phyloP scores from a whole-genome alignment of 2,888 invertebrate genomes.

The Hydroisotoma schaefferi region DNA sequence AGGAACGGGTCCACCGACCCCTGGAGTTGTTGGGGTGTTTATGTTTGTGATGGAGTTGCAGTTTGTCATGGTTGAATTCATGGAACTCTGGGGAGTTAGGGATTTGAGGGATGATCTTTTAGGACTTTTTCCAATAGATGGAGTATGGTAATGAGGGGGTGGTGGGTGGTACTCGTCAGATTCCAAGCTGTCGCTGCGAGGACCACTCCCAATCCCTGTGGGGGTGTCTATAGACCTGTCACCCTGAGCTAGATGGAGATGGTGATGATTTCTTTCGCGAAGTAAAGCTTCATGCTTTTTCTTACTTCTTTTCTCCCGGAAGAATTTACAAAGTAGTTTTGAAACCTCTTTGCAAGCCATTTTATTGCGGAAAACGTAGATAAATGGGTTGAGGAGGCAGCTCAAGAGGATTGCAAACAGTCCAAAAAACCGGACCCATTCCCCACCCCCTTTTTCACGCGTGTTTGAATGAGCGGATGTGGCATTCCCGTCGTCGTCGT shows the following conservation, averaged over 20 bases:
- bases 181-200: slow-evolving; percentile 1
- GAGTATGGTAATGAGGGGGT: slow-evolving; percentile 27
- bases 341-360: slow-evolving; percentile 52
- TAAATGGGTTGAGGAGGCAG: slow-evolving; percentile 56
- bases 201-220: slow-evolving; percentile 18
- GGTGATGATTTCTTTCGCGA: slow-evolving; percentile 1
- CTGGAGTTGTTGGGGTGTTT: slow-evolving; percentile 33
- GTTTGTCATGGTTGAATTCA: slow-evolving; percentile 46
- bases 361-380: slow-evolving; percentile 57
- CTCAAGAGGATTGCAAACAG: slow-evolving; percentile 53
- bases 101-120: slow-evolving; percentile 48
- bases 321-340: slow-evolving; percentile 46
- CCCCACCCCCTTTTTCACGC: not conserved
- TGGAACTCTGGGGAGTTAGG: slow-evolving; percentile 48
- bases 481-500: too few relatives aligned
- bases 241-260: not conserved
- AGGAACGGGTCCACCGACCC: slow-evolving; percentile 15
- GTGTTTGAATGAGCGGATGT: not conserved
- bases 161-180: slow-evolving; percentile 15
- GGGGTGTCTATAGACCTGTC: slow-evolving; percentile 16
- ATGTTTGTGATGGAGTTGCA: slow-evolving; percentile 32
- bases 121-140: slow-evolving; percentile 44
- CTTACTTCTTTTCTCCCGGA: slow-evolving; percentile 15
- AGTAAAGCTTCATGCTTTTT: not conserved
- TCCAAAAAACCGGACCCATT: slow-evolving; percentile 47